Base-by-base conservation (phyloP, 2,888 invertebrate species). In the Pelosia muscerda region DNA sequence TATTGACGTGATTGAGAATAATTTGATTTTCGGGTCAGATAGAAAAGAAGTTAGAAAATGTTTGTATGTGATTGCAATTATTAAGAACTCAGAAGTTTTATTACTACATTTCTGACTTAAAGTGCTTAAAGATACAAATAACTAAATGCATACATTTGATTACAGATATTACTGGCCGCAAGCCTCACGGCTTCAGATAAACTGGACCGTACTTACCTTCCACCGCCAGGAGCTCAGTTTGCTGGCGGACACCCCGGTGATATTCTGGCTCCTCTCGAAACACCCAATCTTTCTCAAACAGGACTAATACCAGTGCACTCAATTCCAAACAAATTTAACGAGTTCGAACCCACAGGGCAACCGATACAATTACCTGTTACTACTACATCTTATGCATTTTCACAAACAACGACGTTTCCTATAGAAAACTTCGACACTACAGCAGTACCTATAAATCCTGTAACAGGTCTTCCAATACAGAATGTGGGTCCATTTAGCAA, bases 171-270 rank as follows among this genome's bases (percentile, higher is more conserved):
- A n/a, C 69, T 89, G 72, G 85, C 81, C 58, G 49, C 89, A 66
- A 84, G 86, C 77, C 81, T 90, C 66, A 82, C 77, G 22, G 76
- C 79, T 23, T 76, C 88, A 4, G 92, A 92, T 34, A 92, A 92
- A 73, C 73, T 93, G 28, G 89, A 92, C 66, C 82, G 89, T 58
- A 86, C 83, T 1, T 94, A 93, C 59, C 86, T 93, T 49, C 93
- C 94, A 65, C 93, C 94, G 42, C 87, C 89, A 2, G 90, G 89
- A 68, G 87, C 91, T 1, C 83, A 88, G 69, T 84, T 82, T 62
- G 74, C 93, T 71, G 93, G 90, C 58, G 92, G 93, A 15, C 83
- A 79, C 2, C 82, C 85, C 63, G 88, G 82, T 31, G 86, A 84
- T 22, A 82, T 90, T 19, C 81, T 88, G 66, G 78, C 77, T 8